Evolutionary conservation across 1,140 invertebrate species (phyloP).

Genomic region (Formica selysi): DNA sequence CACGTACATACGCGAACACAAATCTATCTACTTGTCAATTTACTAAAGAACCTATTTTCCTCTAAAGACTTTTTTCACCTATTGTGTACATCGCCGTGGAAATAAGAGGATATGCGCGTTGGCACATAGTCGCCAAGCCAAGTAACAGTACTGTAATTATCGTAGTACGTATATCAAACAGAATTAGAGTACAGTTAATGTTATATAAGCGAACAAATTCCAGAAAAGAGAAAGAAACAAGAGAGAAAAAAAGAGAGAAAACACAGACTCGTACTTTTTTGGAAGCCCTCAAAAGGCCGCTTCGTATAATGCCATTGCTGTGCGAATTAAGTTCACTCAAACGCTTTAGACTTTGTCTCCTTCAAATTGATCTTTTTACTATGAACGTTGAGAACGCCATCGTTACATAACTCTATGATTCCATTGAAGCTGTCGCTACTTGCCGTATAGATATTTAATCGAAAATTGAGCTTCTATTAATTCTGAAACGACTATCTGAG

Average conservation of each 20-base stretch:
- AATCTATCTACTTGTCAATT: constrained; percentile 85
- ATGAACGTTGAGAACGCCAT: constrained; percentile 31
- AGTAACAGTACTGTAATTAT: constrained; percentile 70
- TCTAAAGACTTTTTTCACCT: constrained; percentile 84
- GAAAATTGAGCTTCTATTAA: constrained; percentile 31
- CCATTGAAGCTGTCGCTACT: constrained; percentile 41
- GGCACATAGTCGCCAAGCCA: constrained; percentile 64
- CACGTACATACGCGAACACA: constrained; percentile 56
- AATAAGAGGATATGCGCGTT: constrained; percentile 66
- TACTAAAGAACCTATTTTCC: constrained; percentile 81
- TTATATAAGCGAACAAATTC: constrained; percentile 68
- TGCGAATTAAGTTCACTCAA: constrained; percentile 38
- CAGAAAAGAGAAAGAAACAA: neutral
- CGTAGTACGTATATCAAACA: constrained; percentile 65
- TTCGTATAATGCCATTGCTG: constrained; percentile 38
- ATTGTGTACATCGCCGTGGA: constrained; percentile 73
- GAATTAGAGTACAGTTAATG: constrained; percentile 73
- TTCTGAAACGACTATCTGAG: constrained; percentile 24
- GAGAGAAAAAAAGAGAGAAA: neutral
- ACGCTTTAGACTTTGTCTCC: constrained; percentile 31
- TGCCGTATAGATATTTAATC: constrained; percentile 20
- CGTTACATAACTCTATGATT: constrained; percentile 30
- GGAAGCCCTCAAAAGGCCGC: neutral
- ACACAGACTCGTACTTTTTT: constrained; percentile 20
- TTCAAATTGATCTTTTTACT: constrained; percentile 50